These are phyloP conservation scores for Dascillus cervinus DNA, from an alignment of 2,888 invertebrate species.

Conservation along the genomic window DNA sequence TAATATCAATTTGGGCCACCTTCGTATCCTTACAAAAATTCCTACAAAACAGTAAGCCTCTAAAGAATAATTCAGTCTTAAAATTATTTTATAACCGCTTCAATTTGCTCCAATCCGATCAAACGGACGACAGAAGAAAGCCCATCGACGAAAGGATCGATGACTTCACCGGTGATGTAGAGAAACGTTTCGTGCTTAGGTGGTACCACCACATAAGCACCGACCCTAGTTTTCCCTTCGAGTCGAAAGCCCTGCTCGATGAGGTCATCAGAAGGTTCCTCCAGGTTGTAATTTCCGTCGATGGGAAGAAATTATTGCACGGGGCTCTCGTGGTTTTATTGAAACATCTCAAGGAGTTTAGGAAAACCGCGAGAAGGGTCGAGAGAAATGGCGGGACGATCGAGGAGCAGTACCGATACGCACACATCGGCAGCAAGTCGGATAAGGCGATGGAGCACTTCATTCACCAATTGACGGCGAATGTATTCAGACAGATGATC, in stretches of 20 bases:
- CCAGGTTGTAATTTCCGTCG: slow-evolving; percentile 36
- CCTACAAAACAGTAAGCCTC: too few species aligned
- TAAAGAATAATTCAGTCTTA: too few species aligned
- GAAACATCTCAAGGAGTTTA: slow-evolving; percentile 57
- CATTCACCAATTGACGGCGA: slow-evolving; percentile 49
- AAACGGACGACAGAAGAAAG: too few species aligned
- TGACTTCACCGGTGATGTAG: slow-evolving; percentile 40
- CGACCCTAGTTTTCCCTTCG: slow-evolving; percentile 41
- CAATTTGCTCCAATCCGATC: too few species aligned
- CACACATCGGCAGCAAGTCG: slow-evolving; percentile 37
- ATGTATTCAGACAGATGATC: slow-evolving; percentile 52
- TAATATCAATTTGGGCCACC: too few species aligned
- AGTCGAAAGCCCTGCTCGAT: slow-evolving; percentile 40
- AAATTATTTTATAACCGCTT: too few species aligned
- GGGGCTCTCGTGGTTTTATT: slow-evolving; percentile 48
- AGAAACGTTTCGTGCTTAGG: slow-evolving; percentile 42
- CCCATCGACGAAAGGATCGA: slow-evolving; percentile 28
- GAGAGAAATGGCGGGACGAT: slow-evolving; percentile 44
- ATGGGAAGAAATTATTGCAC: slow-evolving; percentile 39
- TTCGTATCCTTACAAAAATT: too few species aligned
- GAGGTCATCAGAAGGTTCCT: slow-evolving; percentile 39
- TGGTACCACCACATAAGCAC: slow-evolving; percentile 47
- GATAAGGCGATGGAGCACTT: slow-evolving; percentile 49
- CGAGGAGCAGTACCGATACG: slow-evolving; percentile 45
- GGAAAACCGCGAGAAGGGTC: slow-evolving; percentile 51